Evolutionary conservation across 2,888 invertebrate genomes (phyloP), one percentile per base, ranked within the genome.

Genomic region (Papilio protenor): DNA sequence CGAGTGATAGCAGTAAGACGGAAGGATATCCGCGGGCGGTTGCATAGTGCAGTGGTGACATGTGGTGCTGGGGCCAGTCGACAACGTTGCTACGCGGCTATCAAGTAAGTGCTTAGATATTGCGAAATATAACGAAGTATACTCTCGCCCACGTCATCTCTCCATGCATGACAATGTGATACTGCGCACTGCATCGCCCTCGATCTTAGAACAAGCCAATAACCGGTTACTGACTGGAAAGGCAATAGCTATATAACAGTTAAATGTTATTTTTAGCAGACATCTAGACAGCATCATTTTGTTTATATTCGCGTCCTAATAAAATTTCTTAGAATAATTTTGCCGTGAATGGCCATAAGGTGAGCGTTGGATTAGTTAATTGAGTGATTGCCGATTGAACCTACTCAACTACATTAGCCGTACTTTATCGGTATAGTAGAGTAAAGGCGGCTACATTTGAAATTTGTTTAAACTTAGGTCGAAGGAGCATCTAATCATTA

Each of bases 1-100:
- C 90, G 92, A 92, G 93, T 94, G 94, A 94, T 94, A 93, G 93
- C 91, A 91, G 88, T 87, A 92, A 90, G 88, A 85, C 91, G 93
- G 93, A 91, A 93, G 91, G 88, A 88, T 90, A 87, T 84, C 82
- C 82, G 84, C 81, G 75, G 80, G 77, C 82, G 83, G 85, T 90
- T 92, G 91, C 89, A 88, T 84, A 85, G 89, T 91, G 92, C 86
- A 87, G 87, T 89, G 87, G 82, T 84, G 81, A 66, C 73, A 59
- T 45, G 61, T 79, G 61, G 79, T 71, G 76, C 76, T 75, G 72
- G 74, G 80, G 79, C 76, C 80, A 75, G 77, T 78, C 21, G 40
- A 76, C 45, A 33, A 79, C 90, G 91, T 90, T 89, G 91, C 91
- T 86, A 84, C 55, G 83, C 83, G 81, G 82, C 78, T 18, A 66